Conservation (phyloP, 2,113 vertebrate genomes). For the Onychorhynchus coronatus region DNA sequence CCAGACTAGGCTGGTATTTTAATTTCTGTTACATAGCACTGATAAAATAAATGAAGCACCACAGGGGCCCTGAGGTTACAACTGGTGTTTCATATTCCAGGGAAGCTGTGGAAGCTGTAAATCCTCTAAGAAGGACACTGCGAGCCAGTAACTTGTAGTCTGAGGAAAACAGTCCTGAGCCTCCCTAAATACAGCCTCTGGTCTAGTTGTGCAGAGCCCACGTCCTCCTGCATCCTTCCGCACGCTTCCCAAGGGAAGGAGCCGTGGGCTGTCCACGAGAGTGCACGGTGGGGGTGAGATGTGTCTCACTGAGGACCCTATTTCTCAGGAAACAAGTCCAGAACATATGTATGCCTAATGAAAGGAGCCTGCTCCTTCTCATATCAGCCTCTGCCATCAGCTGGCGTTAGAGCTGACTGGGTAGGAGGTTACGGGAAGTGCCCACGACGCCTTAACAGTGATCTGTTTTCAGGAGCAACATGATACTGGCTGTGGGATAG, state of each 20-base stretch:
- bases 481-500: slow-evolving; percentile 14
- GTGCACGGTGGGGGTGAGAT: not conserved
- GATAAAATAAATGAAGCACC: not conserved
- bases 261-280: accelerated
- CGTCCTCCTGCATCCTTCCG: not conserved
- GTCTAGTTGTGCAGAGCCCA: too few relatives aligned
- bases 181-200: not conserved
- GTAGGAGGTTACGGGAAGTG: not conserved
- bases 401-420: not conserved
- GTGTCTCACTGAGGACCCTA: not conserved
- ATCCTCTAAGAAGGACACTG: not conserved
- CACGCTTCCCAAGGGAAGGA: not conserved
- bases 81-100: not conserved
- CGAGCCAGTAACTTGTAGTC: not conserved
- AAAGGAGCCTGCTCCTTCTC: not conserved
- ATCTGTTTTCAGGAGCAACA: not conserved
- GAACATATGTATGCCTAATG: not conserved
- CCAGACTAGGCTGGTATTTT: not conserved
- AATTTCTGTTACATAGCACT: not conserved
- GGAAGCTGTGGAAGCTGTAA: not conserved
- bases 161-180: not conserved
- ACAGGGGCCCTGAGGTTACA: not conserved
- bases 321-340: not conserved
- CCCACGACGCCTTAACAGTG: not conserved
- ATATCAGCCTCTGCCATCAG: not conserved